phyloP scores from a whole-genome alignment of 1,140 invertebrate species.

The Trichogramma pretiosum region DNA sequence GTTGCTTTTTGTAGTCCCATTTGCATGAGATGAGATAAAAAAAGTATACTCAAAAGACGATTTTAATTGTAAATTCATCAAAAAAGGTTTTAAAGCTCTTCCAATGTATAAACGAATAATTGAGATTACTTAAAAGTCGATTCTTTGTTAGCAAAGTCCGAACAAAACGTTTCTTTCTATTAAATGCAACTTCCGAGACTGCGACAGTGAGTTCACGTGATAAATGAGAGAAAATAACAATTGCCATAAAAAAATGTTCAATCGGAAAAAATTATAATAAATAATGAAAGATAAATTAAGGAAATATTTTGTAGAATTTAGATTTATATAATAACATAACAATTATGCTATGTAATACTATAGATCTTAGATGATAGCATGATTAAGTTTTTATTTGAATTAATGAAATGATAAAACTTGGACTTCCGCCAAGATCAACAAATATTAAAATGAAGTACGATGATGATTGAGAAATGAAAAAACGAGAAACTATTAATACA shows the following conservation, averaged over 20 bases:
- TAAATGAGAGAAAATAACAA: slow-evolving; percentile 4
- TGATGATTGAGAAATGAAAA: slow-evolving; percentile 12
- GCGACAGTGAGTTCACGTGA: slow-evolving; percentile 9
- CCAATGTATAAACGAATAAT: too few relatives aligned
- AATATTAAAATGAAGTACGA: slow-evolving; percentile 8
- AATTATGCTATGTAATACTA: too few relatives aligned
- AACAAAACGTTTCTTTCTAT: slow-evolving; percentile 1
- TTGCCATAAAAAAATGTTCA: slow-evolving; percentile 1
- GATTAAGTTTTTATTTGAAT: slow-evolving; percentile 1
- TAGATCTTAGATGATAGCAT: slow-evolving; percentile 7
- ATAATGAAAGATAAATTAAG: too few relatives aligned
- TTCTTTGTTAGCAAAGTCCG: too few relatives aligned
- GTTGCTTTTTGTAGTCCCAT: slow-evolving; percentile 5
- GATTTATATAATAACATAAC: slow-evolving; percentile 20
- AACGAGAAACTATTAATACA: slow-evolving; percentile 4
- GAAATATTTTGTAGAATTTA: slow-evolving; percentile 24
- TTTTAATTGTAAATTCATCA: too few relatives aligned
- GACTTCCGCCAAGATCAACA: slow-evolving; percentile 6
- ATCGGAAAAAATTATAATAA: slow-evolving; percentile 6
- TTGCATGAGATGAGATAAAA: neutral
- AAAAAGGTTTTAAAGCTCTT: too few relatives aligned
- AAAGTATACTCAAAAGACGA: too few relatives aligned
- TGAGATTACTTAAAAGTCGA: too few relatives aligned
- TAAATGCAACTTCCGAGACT: slow-evolving; percentile 5
- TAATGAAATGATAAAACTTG: slow-evolving; percentile 6